Evolutionary conservation across 2,797 vertebrate genomes (phyloP).

Genomic region (Bradypodion pumilum): DNA sequence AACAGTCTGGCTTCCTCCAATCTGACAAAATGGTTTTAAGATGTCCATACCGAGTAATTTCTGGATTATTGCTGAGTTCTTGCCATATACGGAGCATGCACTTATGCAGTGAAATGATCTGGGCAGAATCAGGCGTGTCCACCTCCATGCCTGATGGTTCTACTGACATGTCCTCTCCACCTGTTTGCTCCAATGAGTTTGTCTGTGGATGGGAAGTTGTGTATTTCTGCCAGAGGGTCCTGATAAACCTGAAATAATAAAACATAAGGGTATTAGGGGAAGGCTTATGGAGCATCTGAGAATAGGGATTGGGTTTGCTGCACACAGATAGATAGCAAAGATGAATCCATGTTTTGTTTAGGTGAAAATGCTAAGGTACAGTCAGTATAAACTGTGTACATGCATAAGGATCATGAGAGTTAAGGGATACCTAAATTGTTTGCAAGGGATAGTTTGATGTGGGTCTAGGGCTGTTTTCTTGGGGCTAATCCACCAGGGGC

Average conservation of each 20-base stretch:
- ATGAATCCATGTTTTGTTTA: neutral
- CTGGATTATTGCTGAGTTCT: neutral
- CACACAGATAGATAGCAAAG: neutral
- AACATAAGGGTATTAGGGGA: neutral
- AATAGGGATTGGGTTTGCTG: neutral
- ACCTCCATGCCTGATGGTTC: neutral
- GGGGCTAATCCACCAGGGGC: neutral
- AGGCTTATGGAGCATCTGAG: neutral
- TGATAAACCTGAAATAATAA: slow-evolving; percentile 10
- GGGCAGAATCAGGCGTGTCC: neutral
- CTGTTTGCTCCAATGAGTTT: neutral
- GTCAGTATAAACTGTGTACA: neutral
- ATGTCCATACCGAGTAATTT: neutral
- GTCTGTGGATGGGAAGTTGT: neutral
- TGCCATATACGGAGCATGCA: slow-evolving; percentile 4
- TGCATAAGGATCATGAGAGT: neutral
- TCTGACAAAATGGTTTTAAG: neutral
- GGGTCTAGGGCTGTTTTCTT: neutral
- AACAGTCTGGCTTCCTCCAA: too few species aligned
- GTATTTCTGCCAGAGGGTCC: neutral
- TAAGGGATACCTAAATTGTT: neutral
- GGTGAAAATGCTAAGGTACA: neutral
- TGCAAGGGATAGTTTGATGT: neutral
- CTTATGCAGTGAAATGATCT: neutral
- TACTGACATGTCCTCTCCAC: neutral